A percentile compares a stretch with the other conserved stretches of the same genome.
phyloP scores from a whole-genome alignment of 2,888 invertebrate species.

The Brenthis hecate region DNA sequence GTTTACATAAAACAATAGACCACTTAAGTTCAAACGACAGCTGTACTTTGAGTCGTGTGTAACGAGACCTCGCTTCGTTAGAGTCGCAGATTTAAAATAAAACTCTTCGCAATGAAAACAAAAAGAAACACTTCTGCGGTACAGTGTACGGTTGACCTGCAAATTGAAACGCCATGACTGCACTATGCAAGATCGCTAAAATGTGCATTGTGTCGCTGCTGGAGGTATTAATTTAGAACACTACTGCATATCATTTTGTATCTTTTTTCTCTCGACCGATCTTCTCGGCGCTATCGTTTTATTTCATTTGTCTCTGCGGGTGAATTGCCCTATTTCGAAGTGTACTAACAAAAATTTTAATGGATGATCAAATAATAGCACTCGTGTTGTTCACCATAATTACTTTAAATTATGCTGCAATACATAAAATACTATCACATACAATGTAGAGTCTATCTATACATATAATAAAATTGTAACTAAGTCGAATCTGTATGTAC shows the following conservation, averaged over 20 bases:
- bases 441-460: too few species aligned
- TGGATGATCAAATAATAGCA: constrained; percentile 50
- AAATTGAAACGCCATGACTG: constrained; percentile 50
- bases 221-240: constrained; percentile 57
- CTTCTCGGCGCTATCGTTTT: constrained; percentile 58
- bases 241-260: constrained; percentile 43
- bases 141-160: constrained; percentile 65
- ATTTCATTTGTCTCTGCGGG: constrained; percentile 78
- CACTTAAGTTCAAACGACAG: constrained; percentile 50
- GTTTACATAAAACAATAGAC: constrained; percentile 35
- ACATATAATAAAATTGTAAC: too few species aligned
- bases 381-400: neutral
- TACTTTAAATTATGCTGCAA: neutral
- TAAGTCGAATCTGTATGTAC: too few species aligned
- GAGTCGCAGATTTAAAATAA: constrained; percentile 78
- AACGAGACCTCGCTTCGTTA: constrained; percentile 75
- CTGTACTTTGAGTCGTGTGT: constrained; percentile 58
- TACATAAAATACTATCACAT: neutral
- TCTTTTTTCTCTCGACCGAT: constrained; percentile 45
- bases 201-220: constrained; percentile 48
- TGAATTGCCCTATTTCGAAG: constrained; percentile 75
- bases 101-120: constrained; percentile 64
- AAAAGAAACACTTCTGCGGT: constrained; percentile 64
- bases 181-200: constrained; percentile 46
- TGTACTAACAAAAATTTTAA: constrained; percentile 64